Percentiles rank a stretch among this genome's conserved stretches.
phyloP scores from a whole-genome alignment of 1,140 invertebrate species.

The Liolophura sinensis region DNA sequence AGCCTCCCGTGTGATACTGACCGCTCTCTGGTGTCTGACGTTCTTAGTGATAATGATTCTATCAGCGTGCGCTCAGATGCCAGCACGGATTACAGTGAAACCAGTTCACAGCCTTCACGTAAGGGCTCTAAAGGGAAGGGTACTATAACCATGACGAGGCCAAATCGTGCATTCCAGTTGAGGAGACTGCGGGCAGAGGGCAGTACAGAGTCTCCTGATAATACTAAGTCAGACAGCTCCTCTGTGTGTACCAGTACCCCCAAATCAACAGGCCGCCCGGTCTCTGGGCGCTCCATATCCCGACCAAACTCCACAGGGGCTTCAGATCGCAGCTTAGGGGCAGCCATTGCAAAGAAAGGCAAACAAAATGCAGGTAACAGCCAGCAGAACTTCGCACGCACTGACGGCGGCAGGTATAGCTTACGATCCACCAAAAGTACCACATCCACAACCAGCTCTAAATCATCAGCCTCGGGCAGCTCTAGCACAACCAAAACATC shows the following conservation, averaged over 20 bases:
- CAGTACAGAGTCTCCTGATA: slow-evolving; percentile 25
- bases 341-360: slow-evolving; percentile 44
- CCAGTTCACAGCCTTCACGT: slow-evolving; percentile 22
- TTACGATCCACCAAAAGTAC: slow-evolving; percentile 57
- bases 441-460: slow-evolving; percentile 6
- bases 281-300: slow-evolving; percentile 21
- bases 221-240: slow-evolving; percentile 25
- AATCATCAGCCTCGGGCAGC: slow-evolving; percentile 2
- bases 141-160: slow-evolving; percentile 50
- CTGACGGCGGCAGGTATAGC: slow-evolving; percentile 70
- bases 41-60: not conserved
- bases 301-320: no score
- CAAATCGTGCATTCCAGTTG: slow-evolving; percentile 60
- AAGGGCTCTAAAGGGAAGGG: slow-evolving; percentile 41
- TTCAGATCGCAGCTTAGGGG: slow-evolving; percentile 44
- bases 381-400: slow-evolving; percentile 60
- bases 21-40: not conserved
- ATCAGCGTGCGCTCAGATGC: slow-evolving; percentile 25
- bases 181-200: slow-evolving; percentile 54
- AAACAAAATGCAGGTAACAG: slow-evolving; percentile 20
- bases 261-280: not conserved
- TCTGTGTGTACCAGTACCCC: slow-evolving; percentile 2
- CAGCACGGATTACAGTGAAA: slow-evolving; percentile 23
- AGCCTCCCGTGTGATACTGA: no score
- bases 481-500: slow-evolving; percentile 1